Base-by-base conservation (phyloP, 2,888 invertebrate genomes). In the Cephus spinipes region DNA sequence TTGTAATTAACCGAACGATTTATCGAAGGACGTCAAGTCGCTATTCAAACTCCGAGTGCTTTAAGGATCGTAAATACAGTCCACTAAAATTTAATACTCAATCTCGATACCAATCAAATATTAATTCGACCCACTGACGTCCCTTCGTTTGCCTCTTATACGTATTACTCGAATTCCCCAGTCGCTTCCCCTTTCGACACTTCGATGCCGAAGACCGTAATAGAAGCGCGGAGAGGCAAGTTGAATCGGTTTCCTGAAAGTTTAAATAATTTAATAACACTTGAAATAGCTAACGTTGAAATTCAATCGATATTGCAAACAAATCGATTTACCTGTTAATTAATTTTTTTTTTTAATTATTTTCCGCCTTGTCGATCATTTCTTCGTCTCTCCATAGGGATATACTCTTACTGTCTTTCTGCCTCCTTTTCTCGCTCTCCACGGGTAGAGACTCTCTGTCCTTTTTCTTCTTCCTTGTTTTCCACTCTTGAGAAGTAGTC, bases 401-500 rank as follows among this genome's bases (percentile, higher is more conserved):
- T 35, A 35, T 35, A 3, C 12, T 35, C 11, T 35, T 12, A 12
- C 3, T 35, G 35, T 35, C 12, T 3, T 12, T 35, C 35, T 35
- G 2, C 1, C 15, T 15, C 2, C 23, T 40, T 1, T 15, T 76
- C 36, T 73, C 68, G 74, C 75, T 73, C 34, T 68, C 1, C 4
- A 12, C 12, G 1, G 12, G 4, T 12, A 36, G 36, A 12, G 12
- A 12, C 36, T 40, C 74, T 74, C 74, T 30, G 15, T 74, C 75
- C 40, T 75, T 77, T 69, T 69, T 36, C 73, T 73, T 73, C 71
- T 79, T 74, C 74, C 74, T 73, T 73, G 15, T 55, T 74, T 79
- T 82, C 80, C 84, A 55, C 55, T 23, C 23, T 85, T 86, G 86
- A 89, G 88, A 87, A 88, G 83, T 79, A 85, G 85, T 85, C 83